Base-by-base conservation (phyloP, 2,888 invertebrate species). In the Crocallis elinguaria region DNA sequence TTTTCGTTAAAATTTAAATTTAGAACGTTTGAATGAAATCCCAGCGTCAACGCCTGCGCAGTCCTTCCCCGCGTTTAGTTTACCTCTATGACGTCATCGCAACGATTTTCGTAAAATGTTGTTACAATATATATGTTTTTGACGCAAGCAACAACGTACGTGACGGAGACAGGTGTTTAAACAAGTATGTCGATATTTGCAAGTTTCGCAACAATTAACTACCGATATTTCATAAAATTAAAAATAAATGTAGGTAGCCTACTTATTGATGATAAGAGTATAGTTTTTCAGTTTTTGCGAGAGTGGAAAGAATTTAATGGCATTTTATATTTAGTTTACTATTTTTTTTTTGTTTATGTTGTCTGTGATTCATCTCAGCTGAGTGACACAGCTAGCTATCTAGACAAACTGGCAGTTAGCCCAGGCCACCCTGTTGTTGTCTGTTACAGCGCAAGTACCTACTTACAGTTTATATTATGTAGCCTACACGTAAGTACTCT, bases 1-100 rank as follows among this genome's bases (percentile, higher is more conserved):
- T 65, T 58, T 62, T 60, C 53, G 57, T 61, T 59, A 57, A 55
- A 59, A 45, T 59, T 56, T 65, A 65, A 48, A 59, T 60, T 63
- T 67, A 62, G 67, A 65, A 59, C 49, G 65, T 58, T 62, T 69
- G 68, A 69, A 69, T 69, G 65, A 62, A 62, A 38, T 39, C 46
- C 8, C 45, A 57, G 46, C 68, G 65, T 66, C 66, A 64, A 63
- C 58, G 48, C 45, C 37, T 50, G 49, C 53, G 55, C 49, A 49
- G 49, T 57, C 57, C 52, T 59, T 50, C 52, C 45, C 52, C 55
- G 48, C 48, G 37, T 53, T 60, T 60, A 30, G 35, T 29, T 35
- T 45, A 23, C 41, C 30, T 49, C 44, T 29, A 45, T 64, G 64
- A 63, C 64, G 67, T 56, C 54, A 57, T 52, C n/a, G 35, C 16